These are phyloP conservation scores for Stictonetta naevosa DNA, from an alignment of 2,113 vertebrate species.

Conservation along the genomic window DNA sequence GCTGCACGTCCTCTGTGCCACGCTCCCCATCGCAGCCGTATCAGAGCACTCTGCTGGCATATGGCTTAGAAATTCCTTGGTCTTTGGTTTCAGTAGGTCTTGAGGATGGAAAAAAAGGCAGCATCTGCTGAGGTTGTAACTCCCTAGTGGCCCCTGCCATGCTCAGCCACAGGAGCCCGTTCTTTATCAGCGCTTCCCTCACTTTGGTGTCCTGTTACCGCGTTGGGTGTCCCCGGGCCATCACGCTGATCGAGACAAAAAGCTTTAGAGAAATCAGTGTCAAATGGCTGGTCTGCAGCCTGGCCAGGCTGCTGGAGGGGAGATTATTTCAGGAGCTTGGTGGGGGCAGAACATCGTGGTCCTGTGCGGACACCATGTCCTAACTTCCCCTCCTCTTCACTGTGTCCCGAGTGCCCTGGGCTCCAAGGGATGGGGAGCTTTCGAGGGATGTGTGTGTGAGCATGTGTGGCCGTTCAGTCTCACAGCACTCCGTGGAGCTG, in stretches of 20 bases:
- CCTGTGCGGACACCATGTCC: accelerated
- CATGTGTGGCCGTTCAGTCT: neutral
- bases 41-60: neutral
- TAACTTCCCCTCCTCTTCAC: neutral
- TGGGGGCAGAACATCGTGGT: accelerated
- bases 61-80: neutral
- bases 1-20: neutral
- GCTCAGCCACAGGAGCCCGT: accelerated
- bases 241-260: neutral
- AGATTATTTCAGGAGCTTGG: accelerated
- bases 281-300: accelerated
- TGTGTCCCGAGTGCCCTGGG: neutral
- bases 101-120: neutral
- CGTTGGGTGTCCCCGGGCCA: accelerated
- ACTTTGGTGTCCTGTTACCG: neutral
- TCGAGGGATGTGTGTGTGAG: neutral
- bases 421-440: neutral
- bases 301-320: neutral
- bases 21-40: neutral
- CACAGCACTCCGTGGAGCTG: neutral
- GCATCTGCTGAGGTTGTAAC: neutral
- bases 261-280: neutral
- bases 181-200: neutral
- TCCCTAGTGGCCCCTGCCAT: accelerated
- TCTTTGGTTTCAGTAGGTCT: neutral